These are phyloP conservation scores for Diaperis boleti DNA, from an alignment of 2,888 invertebrate species.

Conservation along the genomic window DNA sequence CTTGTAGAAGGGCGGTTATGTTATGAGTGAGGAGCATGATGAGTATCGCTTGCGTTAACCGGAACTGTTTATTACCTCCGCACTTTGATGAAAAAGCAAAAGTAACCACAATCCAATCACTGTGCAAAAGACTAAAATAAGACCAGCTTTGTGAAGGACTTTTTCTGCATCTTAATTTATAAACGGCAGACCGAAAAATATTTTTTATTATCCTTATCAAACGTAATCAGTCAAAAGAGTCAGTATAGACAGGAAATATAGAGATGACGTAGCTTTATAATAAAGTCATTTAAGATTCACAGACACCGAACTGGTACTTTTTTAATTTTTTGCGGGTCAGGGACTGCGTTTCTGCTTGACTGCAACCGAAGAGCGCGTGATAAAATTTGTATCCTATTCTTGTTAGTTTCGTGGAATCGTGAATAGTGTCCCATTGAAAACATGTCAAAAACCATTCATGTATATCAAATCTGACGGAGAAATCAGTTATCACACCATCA, in stretches of 20 bases:
- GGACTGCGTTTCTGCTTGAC: conserved; percentile 37
- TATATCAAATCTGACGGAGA: conserved; percentile 3
- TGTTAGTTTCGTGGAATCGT: conserved; percentile 32
- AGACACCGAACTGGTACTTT: no score
- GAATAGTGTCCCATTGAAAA: neutral
- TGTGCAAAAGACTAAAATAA: no score
- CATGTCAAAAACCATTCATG: conserved; percentile 2
- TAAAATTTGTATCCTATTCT: conserved; percentile 3
- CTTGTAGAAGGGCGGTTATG: conserved; percentile 24
- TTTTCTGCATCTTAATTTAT: no score
- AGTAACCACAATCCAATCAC: no score
- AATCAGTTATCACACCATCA: conserved; percentile 8
- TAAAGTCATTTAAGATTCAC: no score
- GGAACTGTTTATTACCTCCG: conserved; percentile 38
- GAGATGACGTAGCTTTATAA: no score
- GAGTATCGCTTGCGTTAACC: conserved; percentile 34
- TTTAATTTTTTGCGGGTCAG: conserved; percentile 8
- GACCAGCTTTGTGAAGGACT: no score
- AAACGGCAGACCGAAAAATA: no score
- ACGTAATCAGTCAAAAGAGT: no score
- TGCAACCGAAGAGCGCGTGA: conserved; percentile 42
- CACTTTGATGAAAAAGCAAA: no score
- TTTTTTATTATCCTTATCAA: no score
- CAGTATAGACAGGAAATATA: no score
- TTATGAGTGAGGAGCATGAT: conserved; percentile 40